Evolutionary conservation across 2,113 vertebrate species (phyloP).

Genomic region (Aythya baeri): DNA sequence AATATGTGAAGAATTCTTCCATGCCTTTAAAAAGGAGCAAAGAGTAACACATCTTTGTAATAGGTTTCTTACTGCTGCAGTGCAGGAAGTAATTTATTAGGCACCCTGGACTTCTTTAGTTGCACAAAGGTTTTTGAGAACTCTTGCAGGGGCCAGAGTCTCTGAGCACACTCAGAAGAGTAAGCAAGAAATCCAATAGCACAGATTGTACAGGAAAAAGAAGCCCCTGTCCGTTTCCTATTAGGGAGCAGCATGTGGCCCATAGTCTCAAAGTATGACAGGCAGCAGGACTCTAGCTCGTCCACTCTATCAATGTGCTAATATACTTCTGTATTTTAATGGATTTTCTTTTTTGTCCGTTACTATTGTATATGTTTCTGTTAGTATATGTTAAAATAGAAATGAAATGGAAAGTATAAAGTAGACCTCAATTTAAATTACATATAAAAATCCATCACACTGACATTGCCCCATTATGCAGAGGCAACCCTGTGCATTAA

Average conservation of each 20-base stretch:
- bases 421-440: slow-evolving; percentile 30
- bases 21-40: neutral
- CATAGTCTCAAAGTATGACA: accelerated
- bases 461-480: neutral
- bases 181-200: neutral
- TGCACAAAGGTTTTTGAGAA: neutral
- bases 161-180: neutral
- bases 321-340: neutral
- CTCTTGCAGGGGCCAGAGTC: neutral
- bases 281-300: neutral
- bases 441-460: slow-evolving; percentile 9
- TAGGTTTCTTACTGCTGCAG: neutral
- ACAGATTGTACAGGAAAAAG: neutral
- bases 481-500: slow-evolving; percentile 14
- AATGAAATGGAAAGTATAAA: slow-evolving; percentile 26
- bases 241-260: neutral
- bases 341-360: slow-evolving; percentile 15
- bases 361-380: slow-evolving; percentile 37
- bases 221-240: neutral
- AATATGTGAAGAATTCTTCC: neutral
- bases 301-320: neutral
- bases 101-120: neutral
- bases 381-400: slow-evolving; percentile 39
- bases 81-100: neutral
- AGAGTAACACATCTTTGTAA: neutral